phyloP scores from a whole-genome alignment of 2,797 vertebrate genomes.

The Hybognathus amarus region DNA sequence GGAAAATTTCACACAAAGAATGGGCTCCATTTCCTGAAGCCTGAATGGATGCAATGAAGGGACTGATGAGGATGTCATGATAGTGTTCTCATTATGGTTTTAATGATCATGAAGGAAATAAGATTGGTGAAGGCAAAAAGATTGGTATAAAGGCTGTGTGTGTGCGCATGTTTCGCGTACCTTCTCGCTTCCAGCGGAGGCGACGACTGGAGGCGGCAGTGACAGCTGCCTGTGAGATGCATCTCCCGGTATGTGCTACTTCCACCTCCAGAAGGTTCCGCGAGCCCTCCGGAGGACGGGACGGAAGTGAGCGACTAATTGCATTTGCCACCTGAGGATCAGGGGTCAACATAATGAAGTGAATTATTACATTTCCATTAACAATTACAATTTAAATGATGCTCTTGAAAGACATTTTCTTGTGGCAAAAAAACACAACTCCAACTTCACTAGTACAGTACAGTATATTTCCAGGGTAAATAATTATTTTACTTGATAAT shows the following conservation, averaged over 20 bases:
- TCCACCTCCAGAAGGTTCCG: conserved; percentile 95
- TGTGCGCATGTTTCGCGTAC: conserved; percentile 67
- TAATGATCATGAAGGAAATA: not conserved
- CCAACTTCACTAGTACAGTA: not conserved
- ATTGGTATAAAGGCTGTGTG: not conserved
- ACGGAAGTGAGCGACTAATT: conserved; percentile 94
- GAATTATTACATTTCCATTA: not conserved
- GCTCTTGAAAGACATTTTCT: not conserved
- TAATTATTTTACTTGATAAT: too few relatives aligned
- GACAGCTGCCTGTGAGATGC: conserved; percentile 95
- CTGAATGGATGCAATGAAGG: conserved; percentile 4
- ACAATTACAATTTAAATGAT: not conserved
- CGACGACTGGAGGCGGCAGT: conserved; percentile 97
- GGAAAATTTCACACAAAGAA: not conserved
- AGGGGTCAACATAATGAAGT: not conserved
- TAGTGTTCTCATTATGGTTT: not conserved
- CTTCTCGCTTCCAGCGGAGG: conserved; percentile 98
- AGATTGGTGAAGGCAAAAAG: not conserved
- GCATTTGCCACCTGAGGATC: conserved; percentile 89
- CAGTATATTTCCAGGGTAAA: too few relatives aligned
- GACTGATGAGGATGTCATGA: not conserved
- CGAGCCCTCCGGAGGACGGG: conserved; percentile 87
- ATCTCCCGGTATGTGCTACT: conserved; percentile 92
- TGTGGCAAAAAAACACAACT: not conserved
- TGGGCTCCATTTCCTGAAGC: not conserved